Percentiles rank a stretch among this genome's conserved stretches.
Evolutionary conservation across 2,113 vertebrate species (phyloP).

Genomic region (western clawed frog (Xenopus tropicalis)): DNA sequence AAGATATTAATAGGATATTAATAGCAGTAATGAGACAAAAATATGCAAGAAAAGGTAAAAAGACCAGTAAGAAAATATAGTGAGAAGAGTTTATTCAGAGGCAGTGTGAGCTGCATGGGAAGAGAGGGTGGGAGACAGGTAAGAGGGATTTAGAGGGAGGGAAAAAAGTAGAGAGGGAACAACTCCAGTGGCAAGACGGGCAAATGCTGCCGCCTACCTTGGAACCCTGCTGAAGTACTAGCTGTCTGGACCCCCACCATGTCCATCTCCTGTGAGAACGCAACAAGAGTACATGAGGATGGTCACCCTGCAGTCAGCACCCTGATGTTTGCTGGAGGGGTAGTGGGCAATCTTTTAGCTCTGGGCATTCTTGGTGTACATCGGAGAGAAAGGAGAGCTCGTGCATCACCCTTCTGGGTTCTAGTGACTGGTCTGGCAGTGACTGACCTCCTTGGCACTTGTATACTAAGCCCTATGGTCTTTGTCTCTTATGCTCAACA

Average conservation of each 20-base stretch:
- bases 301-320: conserved; percentile 67
- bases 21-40: too few species aligned
- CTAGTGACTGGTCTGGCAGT: conserved; percentile 81
- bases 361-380: conserved; percentile 77
- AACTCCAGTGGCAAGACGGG: background rate
- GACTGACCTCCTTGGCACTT: conserved; percentile 84
- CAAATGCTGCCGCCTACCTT: background rate
- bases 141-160: background rate
- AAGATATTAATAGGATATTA: too few species aligned
- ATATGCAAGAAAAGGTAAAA: too few species aligned
- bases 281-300: conserved; percentile 53
- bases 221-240: background rate
- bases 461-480: conserved; percentile 79
- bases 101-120: background rate
- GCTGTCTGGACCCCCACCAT: background rate
- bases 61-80: too few species aligned
- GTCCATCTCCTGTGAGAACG: conserved; percentile 57
- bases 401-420: conserved; percentile 78
- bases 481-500: conserved; percentile 76
- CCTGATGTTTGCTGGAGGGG: conserved; percentile 77
- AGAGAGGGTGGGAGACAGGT: background rate
- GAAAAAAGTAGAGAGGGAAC: too few species aligned
- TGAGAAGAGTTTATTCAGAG: too few species aligned
- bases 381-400: conserved; percentile 65
- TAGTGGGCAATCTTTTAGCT: conserved; percentile 78